phyloP scores from a whole-genome alignment of 2,113 vertebrate genomes.

The Pachycephala philippinensis region DNA sequence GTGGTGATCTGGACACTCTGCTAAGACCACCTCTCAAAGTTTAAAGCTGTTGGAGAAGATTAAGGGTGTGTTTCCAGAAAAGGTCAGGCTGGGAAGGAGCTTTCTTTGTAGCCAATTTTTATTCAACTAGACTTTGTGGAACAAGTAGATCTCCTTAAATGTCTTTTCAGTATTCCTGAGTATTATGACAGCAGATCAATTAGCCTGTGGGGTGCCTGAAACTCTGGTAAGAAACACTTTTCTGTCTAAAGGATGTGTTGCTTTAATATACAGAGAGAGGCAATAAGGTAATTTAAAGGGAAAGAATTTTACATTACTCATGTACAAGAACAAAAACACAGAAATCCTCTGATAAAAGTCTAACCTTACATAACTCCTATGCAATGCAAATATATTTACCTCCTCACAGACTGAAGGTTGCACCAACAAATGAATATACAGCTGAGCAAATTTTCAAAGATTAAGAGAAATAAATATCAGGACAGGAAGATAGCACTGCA shows the following conservation, averaged over 20 bases:
- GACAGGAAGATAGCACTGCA: neutral
- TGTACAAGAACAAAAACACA: neutral
- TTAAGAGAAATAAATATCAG: neutral
- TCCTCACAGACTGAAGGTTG: neutral
- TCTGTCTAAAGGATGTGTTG: neutral
- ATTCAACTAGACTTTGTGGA: neutral
- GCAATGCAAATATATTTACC: neutral
- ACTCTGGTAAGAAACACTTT: neutral
- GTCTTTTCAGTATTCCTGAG: neutral
- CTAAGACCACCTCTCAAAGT: neutral
- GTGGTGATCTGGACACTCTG: neutral
- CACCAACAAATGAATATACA: neutral
- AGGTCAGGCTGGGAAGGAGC: neutral
- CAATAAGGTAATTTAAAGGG: neutral
- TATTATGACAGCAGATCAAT: neutral
- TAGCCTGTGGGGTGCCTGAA: neutral
- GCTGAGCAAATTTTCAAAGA: neutral
- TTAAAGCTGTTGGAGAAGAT: neutral
- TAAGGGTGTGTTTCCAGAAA: neutral
- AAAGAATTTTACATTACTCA: neutral
- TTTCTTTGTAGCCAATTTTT: neutral
- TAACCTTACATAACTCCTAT: neutral
- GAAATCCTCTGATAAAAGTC: neutral
- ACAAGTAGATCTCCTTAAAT: neutral
- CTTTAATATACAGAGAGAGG: neutral